Conservation (phyloP, 2,797 vertebrate genomes). For the Esox masquinongy region DNA sequence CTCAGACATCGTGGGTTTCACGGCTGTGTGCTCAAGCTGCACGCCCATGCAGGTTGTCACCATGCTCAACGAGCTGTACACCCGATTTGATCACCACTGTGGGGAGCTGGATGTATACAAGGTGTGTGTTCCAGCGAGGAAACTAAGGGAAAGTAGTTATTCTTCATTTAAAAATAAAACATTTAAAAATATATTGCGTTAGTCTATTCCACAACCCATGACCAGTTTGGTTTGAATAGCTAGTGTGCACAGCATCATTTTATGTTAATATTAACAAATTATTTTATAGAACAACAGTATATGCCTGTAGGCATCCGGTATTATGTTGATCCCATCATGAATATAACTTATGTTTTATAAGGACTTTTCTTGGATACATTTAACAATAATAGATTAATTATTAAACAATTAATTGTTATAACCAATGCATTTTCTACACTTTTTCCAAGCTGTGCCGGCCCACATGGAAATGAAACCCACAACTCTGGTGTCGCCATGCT, state of each 20-base stretch:
- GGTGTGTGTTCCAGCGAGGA: slow-evolving; percentile 41
- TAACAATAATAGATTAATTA: too few relatives aligned
- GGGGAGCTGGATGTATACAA: slow-evolving; percentile 97
- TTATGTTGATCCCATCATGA: background rate
- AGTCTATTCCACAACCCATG: too few relatives aligned
- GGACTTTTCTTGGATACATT: too few relatives aligned
- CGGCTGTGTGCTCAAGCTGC: slow-evolving; percentile 91
- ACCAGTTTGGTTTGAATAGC: background rate
- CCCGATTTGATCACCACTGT: slow-evolving; percentile 93
- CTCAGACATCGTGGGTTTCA: slow-evolving; percentile 98
- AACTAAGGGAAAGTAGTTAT: background rate
- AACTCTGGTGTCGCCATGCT: too few relatives aligned
- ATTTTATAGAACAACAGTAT: background rate
- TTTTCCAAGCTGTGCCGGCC: too few relatives aligned
- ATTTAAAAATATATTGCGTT: too few relatives aligned
- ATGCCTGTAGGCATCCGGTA: background rate
- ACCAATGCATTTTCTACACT: too few relatives aligned
- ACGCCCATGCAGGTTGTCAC: slow-evolving; percentile 98
- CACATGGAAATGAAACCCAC: too few relatives aligned
- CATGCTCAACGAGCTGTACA: slow-evolving; percentile 97
- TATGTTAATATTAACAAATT: background rate
- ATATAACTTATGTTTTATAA: background rate
- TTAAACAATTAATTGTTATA: too few relatives aligned
- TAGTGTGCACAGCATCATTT: background rate
- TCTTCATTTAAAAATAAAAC: background rate